Evolutionary conservation across 1,140 invertebrate species (phyloP).

Genomic region (Panulirus ornatus): DNA sequence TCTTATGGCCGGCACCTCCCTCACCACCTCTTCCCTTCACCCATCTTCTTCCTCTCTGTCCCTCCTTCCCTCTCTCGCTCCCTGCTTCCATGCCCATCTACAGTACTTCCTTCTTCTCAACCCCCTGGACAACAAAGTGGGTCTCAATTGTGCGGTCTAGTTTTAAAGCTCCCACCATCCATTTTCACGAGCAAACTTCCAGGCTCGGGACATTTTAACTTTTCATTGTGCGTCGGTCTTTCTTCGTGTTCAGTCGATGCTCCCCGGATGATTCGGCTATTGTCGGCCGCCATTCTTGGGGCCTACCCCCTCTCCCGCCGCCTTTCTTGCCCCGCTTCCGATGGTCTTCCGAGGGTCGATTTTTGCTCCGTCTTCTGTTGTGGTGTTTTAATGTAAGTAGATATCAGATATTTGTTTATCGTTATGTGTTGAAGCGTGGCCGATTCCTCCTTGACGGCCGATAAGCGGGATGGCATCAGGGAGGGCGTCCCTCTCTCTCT

Average conservation of each 20-base stretch:
- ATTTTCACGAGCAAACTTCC: slow-evolving; percentile 62
- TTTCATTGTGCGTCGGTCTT: slow-evolving; percentile 57
- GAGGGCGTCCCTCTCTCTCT: background rate
- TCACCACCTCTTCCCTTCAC: background rate
- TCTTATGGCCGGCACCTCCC: background rate
- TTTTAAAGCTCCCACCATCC: slow-evolving; percentile 54
- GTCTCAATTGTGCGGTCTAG: slow-evolving; percentile 59
- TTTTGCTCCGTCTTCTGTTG: slow-evolving; percentile 24
- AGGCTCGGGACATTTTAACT: slow-evolving; percentile 67
- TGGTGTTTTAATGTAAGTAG: slow-evolving; percentile 48
- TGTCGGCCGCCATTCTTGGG: slow-evolving; percentile 53
- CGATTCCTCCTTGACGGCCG: too few relatives aligned
- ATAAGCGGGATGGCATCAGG: background rate
- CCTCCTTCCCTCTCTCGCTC: slow-evolving; percentile 10
- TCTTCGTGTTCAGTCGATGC: slow-evolving; percentile 67
- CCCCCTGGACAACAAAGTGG: background rate
- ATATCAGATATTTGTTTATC: slow-evolving; percentile 54
- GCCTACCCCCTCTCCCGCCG: background rate
- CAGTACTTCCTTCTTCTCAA: slow-evolving; percentile 20
- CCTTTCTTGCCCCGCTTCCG: slow-evolving; percentile 47
- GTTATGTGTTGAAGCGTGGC: background rate
- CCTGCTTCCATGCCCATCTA: slow-evolving; percentile 4
- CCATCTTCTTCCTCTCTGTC: slow-evolving; percentile 29
- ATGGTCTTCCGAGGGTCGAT: slow-evolving; percentile 31
- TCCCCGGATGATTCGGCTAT: slow-evolving; percentile 60